phyloP scores from a whole-genome alignment of 2,888 invertebrate genomes.

The Macaria notata region DNA sequence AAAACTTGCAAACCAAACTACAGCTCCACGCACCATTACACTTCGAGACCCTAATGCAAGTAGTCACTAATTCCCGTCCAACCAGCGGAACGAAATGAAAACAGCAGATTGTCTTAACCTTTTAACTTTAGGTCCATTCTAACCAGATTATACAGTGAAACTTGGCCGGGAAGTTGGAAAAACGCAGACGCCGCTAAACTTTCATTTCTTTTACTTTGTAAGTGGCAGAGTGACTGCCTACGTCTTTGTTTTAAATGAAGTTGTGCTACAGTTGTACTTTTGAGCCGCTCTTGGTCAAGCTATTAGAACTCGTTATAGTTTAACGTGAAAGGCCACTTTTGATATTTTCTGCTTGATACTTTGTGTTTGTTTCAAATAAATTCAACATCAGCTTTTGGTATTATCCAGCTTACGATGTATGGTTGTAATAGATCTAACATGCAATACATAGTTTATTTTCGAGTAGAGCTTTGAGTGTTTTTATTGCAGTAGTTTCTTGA shows the following conservation, averaged over 20 bases:
- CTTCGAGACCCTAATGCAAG: conserved; percentile 22
- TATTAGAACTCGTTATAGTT: not conserved
- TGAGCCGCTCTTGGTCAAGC: conserved; percentile 1
- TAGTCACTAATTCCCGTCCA: conserved; percentile 32
- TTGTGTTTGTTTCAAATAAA: too few relatives aligned
- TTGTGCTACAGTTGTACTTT: conserved; percentile 12
- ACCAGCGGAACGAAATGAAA: conserved; percentile 36
- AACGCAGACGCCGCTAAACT: conserved; percentile 28
- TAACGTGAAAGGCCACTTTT: too few relatives aligned
- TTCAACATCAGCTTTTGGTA: too few relatives aligned
- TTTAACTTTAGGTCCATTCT: conserved; percentile 43
- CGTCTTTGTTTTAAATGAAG: conserved; percentile 28
- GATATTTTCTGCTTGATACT: too few relatives aligned
- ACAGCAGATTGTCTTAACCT: conserved; percentile 38
- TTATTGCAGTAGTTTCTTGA: too few relatives aligned
- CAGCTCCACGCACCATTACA: not conserved
- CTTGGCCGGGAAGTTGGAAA: conserved; percentile 36
- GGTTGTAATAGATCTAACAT: too few relatives aligned
- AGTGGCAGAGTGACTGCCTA: conserved; percentile 30
- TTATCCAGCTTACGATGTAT: too few relatives aligned
- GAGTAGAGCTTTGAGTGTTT: too few relatives aligned
- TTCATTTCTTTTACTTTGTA: conserved; percentile 29
- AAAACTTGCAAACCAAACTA: too few relatives aligned
- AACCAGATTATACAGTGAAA: conserved; percentile 39
- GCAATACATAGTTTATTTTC: too few relatives aligned